Percentiles rank a stretch among this genome's conserved stretches.
Evolutionary conservation across 2,113 vertebrate genomes (phyloP).

Genomic region (Thomomys bottae): DNA sequence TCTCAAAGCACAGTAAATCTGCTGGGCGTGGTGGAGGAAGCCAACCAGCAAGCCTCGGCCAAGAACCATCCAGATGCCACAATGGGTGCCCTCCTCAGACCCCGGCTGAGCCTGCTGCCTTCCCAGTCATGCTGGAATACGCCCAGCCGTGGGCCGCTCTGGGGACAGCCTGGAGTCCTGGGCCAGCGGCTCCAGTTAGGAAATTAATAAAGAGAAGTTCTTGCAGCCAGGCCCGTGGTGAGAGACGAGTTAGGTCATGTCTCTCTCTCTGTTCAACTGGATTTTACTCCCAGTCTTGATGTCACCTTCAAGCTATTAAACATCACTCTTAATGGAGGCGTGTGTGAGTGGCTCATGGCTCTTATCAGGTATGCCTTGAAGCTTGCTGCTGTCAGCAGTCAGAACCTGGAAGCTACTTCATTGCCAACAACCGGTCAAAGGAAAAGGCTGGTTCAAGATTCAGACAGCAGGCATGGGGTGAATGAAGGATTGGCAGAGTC

Average conservation of each 20-base stretch:
- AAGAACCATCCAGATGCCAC: not conserved
- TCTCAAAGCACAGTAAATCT: not conserved
- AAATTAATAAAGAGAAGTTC: constrained; percentile 74
- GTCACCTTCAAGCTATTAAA: constrained; percentile 74
- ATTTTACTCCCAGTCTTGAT: constrained; percentile 76
- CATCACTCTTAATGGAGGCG: constrained; percentile 42
- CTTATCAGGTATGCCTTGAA: constrained; percentile 50
- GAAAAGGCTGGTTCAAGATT: not conserved
- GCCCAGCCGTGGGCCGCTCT: constrained; percentile 58
- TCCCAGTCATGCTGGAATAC: constrained; percentile 28
- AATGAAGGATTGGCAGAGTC: not conserved
- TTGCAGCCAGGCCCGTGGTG: constrained; percentile 65
- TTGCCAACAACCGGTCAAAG: constrained; percentile 35
- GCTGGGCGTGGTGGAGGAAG: not conserved
- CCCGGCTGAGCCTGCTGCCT: constrained; percentile 12
- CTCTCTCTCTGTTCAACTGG: constrained; percentile 74
- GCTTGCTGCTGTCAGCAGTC: not conserved
- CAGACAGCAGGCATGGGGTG: not conserved
- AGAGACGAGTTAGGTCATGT: constrained; percentile 79
- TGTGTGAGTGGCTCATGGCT: not conserved
- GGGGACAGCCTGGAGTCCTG: constrained; percentile 59
- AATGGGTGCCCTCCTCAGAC: not conserved
- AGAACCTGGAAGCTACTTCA: constrained; percentile 13
- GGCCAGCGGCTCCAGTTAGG: constrained; percentile 70
- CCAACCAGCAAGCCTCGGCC: accelerated